Evolutionary conservation across 2,113 vertebrate species (phyloP), one percentile per base, ranked within the genome.

Genomic region (Sisor rabdophorus): DNA sequence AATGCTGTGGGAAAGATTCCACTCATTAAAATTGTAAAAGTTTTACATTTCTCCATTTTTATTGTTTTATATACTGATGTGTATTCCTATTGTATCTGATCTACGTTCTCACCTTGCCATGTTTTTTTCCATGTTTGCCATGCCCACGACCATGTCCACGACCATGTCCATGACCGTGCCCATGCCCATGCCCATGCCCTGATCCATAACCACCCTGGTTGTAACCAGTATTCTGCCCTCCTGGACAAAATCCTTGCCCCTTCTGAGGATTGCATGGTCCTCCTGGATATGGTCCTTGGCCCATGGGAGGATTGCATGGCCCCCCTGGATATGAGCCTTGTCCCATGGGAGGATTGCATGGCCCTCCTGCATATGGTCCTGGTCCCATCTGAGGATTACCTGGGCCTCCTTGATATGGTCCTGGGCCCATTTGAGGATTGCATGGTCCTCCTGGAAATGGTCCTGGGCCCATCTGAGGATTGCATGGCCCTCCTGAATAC

Each of bases 191-290:
- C 6, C 52, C 68, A 16, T 63, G 83, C 4, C 84, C 85, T 30
- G 83, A 86, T 71, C 89, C 89, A 85, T 86, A 85, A 48, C 89
- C 88, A 1, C 65, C 65, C 47, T 73, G 78, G 4, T 48, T 54
- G 10, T 73, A 75, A 0, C 54, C 79, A 3, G 80, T 17, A 36
- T 55, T n/a, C 9, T 55, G 53, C 17, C 55, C 55, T 58, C 55
- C 55, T 58, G 55, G 55, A 58, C 24, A 22, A 4, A 24, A 24
- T 58, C 55, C 65, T 50, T 15, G 67, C 9, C 54, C 73, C 26
- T 17, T 70, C 15, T 40, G 5, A 7, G 26, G 54, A 60, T 77
- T 58, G 54, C 19, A 58, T 50, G 36, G 19, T 17, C 75, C 75
- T 36, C 40, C 40, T 20, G 54, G 22, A 36, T 28, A 50, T 5